Percentiles rank a stretch among this genome's conserved stretches.
Evolutionary conservation across 1,140 invertebrate species (phyloP).

Genomic region (Apis cerana): DNA sequence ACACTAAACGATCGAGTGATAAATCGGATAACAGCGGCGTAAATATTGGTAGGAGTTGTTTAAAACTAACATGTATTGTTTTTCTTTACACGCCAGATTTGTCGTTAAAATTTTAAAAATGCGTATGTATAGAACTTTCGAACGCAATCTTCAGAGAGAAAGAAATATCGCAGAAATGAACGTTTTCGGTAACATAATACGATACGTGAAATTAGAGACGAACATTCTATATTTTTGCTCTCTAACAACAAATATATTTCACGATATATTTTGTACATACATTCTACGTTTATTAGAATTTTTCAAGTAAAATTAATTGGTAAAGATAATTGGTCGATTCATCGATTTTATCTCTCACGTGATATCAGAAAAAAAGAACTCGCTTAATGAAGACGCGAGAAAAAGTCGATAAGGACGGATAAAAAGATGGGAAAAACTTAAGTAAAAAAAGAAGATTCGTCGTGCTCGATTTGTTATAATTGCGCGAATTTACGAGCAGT

Average conservation of each 20-base stretch:
- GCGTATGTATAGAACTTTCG: too few species aligned
- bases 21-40: constrained; percentile 9
- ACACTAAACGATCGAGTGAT: constrained; percentile 1
- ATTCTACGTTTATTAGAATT: background rate
- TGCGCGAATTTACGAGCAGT: background rate
- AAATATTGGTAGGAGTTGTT: background rate
- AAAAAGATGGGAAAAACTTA: background rate
- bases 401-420: too few species aligned
- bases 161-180: background rate
- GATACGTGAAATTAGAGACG: background rate
- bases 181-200: background rate
- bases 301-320: background rate
- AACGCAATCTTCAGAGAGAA: too few species aligned
- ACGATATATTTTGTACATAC: background rate
- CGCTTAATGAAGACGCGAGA: too few species aligned
- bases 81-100: background rate
- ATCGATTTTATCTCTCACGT: too few species aligned
- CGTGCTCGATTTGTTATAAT: background rate
- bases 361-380: too few species aligned
- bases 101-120: too few species aligned
- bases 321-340: too few species aligned
- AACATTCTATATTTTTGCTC: background rate
- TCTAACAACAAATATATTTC: background rate
- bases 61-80: background rate
- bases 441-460: background rate